These are phyloP conservation scores for Campylorhamphus procurvoides DNA, from an alignment of 2,113 vertebrate genomes.

Conservation along the genomic window DNA sequence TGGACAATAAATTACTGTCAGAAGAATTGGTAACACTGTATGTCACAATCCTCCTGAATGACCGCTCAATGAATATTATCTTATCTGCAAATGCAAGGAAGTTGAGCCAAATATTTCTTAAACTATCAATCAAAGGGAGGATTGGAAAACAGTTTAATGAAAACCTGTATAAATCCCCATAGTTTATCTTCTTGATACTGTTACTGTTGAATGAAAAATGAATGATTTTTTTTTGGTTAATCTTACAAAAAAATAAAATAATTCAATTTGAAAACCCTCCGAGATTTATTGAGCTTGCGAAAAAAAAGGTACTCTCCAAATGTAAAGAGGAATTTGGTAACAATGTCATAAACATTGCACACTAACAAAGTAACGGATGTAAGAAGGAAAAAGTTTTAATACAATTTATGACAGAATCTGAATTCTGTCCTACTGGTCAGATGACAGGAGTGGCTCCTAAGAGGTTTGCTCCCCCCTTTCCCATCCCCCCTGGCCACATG, in stretches of 20 bases:
- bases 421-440: neutral
- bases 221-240: neutral
- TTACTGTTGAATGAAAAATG: neutral
- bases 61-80: neutral
- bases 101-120: neutral
- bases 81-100: neutral
- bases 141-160: neutral
- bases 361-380: neutral
- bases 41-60: neutral
- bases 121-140: neutral
- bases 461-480: too few species aligned
- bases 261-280: neutral
- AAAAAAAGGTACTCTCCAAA: neutral
- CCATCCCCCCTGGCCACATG: too few species aligned
- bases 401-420: neutral
- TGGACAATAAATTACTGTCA: neutral
- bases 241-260: neutral
- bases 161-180: neutral
- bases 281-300: neutral
- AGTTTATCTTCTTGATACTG: neutral
- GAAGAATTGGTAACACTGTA: neutral
- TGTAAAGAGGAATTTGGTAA: neutral
- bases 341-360: neutral
- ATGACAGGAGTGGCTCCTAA: neutral
- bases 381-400: neutral